phyloP scores from a whole-genome alignment of 2,888 invertebrate genomes.

The Polietes domitor region DNA sequence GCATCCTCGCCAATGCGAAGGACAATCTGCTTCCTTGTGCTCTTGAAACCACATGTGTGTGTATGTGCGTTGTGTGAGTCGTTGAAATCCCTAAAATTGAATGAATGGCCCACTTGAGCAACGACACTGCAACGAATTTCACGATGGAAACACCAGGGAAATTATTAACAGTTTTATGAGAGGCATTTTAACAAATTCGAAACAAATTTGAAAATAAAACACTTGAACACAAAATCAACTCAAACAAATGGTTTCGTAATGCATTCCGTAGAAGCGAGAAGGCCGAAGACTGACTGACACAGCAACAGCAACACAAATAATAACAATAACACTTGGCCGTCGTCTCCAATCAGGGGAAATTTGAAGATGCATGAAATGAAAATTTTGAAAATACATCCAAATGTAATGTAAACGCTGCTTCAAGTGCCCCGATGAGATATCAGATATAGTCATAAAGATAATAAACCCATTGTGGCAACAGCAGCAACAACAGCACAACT shows the following conservation, averaged over 20 bases:
- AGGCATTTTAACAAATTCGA: conserved; percentile 58
- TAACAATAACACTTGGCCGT: conserved; percentile 50
- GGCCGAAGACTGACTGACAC: conserved; percentile 57
- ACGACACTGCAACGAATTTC: conserved; percentile 18
- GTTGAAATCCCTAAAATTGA: neutral
- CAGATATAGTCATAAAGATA: conserved; percentile 76
- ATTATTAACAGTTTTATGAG: conserved; percentile 43
- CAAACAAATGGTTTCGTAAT: conserved; percentile 37
- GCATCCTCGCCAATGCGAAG: neutral
- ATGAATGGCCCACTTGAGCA: neutral
- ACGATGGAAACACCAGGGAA: conserved; percentile 21
- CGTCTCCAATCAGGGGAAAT: conserved; percentile 66
- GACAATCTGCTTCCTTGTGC: neutral
- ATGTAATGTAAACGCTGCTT: conserved; percentile 46
- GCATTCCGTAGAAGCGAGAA: conserved; percentile 4
- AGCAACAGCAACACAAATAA: conserved; percentile 38
- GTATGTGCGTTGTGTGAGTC: neutral
- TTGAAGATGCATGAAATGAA: conserved; percentile 73
- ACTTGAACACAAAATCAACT: conserved; percentile 43
- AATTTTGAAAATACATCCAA: conserved; percentile 70
- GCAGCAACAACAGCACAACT: conserved; percentile 61
- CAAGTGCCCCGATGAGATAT: conserved; percentile 45
- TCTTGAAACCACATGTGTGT: neutral
- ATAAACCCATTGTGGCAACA: conserved; percentile 70
- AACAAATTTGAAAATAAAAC: conserved; percentile 41